phyloP scores from a whole-genome alignment of 1,140 invertebrate genomes.

The Drosophila micromelanica region DNA sequence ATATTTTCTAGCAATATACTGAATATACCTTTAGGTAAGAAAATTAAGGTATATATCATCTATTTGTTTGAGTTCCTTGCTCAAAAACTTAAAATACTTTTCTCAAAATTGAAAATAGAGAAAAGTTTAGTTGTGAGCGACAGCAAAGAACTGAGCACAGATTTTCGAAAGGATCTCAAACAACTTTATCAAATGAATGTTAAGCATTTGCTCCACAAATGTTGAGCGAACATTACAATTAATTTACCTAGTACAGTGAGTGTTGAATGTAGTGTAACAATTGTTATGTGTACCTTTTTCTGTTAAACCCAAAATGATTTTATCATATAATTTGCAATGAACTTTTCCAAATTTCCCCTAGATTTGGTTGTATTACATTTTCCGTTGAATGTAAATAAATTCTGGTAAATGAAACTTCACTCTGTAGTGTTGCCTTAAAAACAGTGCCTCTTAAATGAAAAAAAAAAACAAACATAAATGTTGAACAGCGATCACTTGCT shows the following conservation, averaged over 20 bases:
- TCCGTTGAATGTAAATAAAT: constrained; percentile 47
- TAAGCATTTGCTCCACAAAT: neutral
- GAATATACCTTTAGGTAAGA: constrained; percentile 3
- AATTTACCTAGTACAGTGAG: constrained; percentile 25
- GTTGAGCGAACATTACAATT: neutral
- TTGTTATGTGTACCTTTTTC: constrained; percentile 31
- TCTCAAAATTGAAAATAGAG: neutral
- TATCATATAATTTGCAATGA: constrained; percentile 66
- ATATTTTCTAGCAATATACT: constrained; percentile 55
- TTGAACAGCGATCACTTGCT: constrained; percentile 49
- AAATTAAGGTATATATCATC: constrained; percentile 24
- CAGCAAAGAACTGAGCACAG: too few relatives aligned
- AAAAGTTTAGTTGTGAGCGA: too few relatives aligned
- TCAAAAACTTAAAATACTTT: neutral
- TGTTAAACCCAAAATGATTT: neutral
- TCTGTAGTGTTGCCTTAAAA: constrained; percentile 85
- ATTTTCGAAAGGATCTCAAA: neutral
- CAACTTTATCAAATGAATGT: neutral
- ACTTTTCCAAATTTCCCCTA: constrained; percentile 59
- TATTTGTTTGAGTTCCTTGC: constrained; percentile 1
- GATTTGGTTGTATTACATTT: constrained; percentile 21
- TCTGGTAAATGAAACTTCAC: constrained; percentile 77
- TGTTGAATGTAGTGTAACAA: constrained; percentile 46
- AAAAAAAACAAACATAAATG: constrained; percentile 55
- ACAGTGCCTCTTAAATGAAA: constrained; percentile 84